phyloP scores from a whole-genome alignment of 2,888 invertebrate genomes.

The Syritta pipiens region DNA sequence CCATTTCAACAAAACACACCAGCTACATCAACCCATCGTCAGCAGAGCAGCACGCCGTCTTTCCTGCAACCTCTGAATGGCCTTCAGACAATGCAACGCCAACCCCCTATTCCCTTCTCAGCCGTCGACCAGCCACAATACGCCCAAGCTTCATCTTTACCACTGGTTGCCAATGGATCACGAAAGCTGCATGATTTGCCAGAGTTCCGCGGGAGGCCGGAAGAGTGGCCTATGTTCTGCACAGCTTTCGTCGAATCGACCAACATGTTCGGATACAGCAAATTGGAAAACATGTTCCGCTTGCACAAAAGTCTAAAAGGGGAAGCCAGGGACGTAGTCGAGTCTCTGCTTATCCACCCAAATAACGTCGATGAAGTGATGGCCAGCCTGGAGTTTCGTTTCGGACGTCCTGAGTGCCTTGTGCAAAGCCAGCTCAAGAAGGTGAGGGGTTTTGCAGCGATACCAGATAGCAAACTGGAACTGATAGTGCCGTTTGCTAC shows the following conservation, averaged over 20 bases:
- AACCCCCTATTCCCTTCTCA: not conserved
- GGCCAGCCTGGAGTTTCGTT: slow-evolving; percentile 33
- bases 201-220: slow-evolving; percentile 48
- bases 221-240: slow-evolving; percentile 63
- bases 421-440: slow-evolving; percentile 42
- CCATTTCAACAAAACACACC: not conserved
- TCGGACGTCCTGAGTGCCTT: slow-evolving; percentile 52
- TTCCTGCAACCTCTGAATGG: not conserved
- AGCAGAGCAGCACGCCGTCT: not conserved
- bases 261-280: slow-evolving; percentile 25
- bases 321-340: slow-evolving; percentile 41
- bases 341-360: slow-evolving; percentile 49
- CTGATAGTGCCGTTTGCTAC: too few relatives aligned
- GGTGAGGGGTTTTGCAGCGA: slow-evolving; percentile 27
- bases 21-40: not conserved
- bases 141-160: not conserved
- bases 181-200: slow-evolving; percentile 45
- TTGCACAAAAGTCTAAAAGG: slow-evolving; percentile 44
- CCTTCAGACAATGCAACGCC: not conserved
- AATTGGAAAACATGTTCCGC: slow-evolving; percentile 39
- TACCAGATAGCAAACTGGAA: too few relatives aligned
- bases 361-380: slow-evolving; percentile 41
- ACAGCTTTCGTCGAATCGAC: slow-evolving; percentile 46
- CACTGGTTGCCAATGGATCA: not conserved
- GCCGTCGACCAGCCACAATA: not conserved